Percentiles rank a stretch among this genome's conserved stretches.
These are phyloP conservation scores for Caenorhabditis sinica DNA, from an alignment of 2,888 invertebrate genomes.

Conservation along the genomic window DNA sequence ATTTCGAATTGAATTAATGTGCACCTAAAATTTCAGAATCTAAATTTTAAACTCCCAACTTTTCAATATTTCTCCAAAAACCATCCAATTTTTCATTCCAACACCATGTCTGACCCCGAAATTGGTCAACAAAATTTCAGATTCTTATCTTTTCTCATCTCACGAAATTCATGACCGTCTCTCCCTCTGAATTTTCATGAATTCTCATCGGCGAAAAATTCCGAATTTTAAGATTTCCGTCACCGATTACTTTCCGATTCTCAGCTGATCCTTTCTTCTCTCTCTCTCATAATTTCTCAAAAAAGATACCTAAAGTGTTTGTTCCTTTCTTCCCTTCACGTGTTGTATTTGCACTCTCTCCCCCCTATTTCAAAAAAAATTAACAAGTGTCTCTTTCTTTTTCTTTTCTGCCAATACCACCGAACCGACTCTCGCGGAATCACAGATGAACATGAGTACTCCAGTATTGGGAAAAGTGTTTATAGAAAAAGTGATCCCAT, in stretches of 20 bases:
- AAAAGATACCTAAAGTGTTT: slow-evolving; percentile 26
- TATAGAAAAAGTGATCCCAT: neutral
- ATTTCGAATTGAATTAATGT: no score
- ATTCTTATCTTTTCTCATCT: no score
- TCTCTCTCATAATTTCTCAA: neutral
- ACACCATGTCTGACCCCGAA: no score
- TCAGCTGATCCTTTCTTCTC: slow-evolving; percentile 42
- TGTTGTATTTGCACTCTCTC: slow-evolving; percentile 34
- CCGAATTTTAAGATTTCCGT: slow-evolving; percentile 1
- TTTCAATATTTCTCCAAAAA: neutral
- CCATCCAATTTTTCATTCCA: no score
- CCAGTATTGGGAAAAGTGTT: neutral
- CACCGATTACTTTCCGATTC: slow-evolving; percentile 20
- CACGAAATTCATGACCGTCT: neutral
- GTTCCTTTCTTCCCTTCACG: slow-evolving; percentile 15
- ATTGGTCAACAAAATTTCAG: no score
- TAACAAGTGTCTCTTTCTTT: slow-evolving; percentile 36
- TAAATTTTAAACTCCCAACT: neutral
- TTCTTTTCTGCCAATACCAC: no score
- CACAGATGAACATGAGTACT: neutral
- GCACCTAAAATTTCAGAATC: neutral
- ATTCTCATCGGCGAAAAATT: neutral
- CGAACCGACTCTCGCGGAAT: no score
- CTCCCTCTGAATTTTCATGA: neutral
- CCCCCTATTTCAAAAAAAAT: neutral